Evolutionary conservation across 2,113 vertebrate species (phyloP).

Genomic region (Austrofundulus limnaeus): DNA sequence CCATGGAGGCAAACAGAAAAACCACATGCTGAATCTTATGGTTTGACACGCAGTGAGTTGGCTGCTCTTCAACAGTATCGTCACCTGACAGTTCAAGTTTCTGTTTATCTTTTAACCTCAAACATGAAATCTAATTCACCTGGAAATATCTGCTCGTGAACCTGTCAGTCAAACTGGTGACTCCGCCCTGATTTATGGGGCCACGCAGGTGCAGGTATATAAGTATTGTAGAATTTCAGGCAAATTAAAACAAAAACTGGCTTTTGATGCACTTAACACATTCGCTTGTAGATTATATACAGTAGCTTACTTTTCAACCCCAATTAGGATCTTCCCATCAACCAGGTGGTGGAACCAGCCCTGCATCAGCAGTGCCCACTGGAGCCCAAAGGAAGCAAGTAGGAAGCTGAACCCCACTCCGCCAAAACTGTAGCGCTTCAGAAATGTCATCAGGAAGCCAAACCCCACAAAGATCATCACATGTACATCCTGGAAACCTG

Average conservation of each 20-base stretch:
- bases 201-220: slow-evolving; percentile 6
- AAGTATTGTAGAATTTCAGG: not conserved
- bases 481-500: slow-evolving; percentile 97
- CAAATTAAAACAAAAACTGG: not conserved
- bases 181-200: not conserved
- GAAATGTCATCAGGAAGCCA: slow-evolving; percentile 97
- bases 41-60: slow-evolving; percentile 3
- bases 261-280: not conserved
- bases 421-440: slow-evolving; percentile 92
- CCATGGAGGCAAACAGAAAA: not conserved
- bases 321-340: slow-evolving; percentile 84
- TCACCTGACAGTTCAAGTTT: slow-evolving; percentile 4
- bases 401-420: slow-evolving; percentile 96
- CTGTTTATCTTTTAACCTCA: slow-evolving; percentile 35
- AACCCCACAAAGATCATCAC: slow-evolving; percentile 99
- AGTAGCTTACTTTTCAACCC: slow-evolving; percentile 84
- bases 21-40: not conserved
- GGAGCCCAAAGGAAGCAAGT: slow-evolving; percentile 91
- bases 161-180: slow-evolving; percentile 33
- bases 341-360: slow-evolving; percentile 89
- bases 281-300: not conserved
- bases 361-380: slow-evolving; percentile 97
- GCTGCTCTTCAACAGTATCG: slow-evolving; percentile 12
- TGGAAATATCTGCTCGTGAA: not conserved
- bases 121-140: not conserved